A percentile compares a stretch with the other conserved stretches of the same genome.
Evolutionary conservation across 1,140 invertebrate species (phyloP).

Genomic region (Papilio polyxenes): DNA sequence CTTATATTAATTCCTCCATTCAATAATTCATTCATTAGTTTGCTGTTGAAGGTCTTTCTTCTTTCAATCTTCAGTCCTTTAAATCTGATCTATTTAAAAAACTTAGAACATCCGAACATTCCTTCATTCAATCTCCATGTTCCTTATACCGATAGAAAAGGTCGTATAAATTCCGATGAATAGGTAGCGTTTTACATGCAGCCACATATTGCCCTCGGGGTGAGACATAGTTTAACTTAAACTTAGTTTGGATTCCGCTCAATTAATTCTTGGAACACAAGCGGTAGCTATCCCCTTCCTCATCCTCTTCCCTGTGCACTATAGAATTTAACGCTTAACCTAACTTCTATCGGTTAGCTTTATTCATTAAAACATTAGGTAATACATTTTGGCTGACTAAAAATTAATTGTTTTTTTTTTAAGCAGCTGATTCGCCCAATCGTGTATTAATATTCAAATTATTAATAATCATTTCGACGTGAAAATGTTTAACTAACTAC

Average conservation of each 20-base stretch:
- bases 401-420: no score
- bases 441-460: no score
- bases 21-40: no score
- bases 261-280: slow-evolving; percentile 7
- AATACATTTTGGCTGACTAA: no score
- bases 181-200: slow-evolving; percentile 7
- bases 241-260: slow-evolving; percentile 20
- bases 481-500: no score
- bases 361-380: neutral
- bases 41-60: no score
- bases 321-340: slow-evolving; percentile 7
- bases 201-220: slow-evolving; percentile 13
- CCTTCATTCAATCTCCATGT: neutral
- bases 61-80: no score
- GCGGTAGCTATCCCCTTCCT: neutral
- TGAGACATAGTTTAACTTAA: slow-evolving; percentile 24
- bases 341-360: slow-evolving; percentile 13
- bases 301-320: neutral
- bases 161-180: slow-evolving; percentile 3
- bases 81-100: neutral
- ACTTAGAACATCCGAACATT: neutral
- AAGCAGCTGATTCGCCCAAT: no score
- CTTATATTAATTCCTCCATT: no score
- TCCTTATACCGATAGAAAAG: neutral
- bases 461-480: no score